Percentiles rank a stretch among this genome's conserved stretches.
Evolutionary conservation across 1,140 invertebrate genomes (phyloP).

Genomic region (Limonius californicus): DNA sequence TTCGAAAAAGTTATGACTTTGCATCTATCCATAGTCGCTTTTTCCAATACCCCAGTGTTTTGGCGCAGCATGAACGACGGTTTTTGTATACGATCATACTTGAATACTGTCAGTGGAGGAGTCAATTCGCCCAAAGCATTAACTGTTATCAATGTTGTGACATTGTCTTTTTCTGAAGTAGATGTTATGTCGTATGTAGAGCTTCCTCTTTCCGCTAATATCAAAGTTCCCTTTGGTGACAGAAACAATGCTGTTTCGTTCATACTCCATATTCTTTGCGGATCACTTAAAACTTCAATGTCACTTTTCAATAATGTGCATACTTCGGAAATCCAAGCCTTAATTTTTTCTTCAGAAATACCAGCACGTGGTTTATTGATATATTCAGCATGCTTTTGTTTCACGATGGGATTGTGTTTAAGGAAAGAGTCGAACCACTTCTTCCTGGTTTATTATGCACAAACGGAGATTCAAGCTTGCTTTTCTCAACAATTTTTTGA

Average conservation of each 20-base stretch:
- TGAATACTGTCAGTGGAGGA: no score
- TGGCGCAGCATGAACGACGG: no score
- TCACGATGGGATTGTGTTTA: no score
- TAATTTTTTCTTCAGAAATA: slow-evolving; percentile 35
- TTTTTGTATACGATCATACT: no score
- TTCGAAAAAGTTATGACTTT: no score
- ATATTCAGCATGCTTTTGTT: no score
- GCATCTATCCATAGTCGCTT: no score
- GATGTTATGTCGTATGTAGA: slow-evolving; percentile 28
- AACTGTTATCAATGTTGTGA: slow-evolving; percentile 27
- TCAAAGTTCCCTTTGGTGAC: no score
- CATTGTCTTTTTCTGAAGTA: slow-evolving; percentile 28
- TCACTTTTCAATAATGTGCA: slow-evolving; percentile 33
- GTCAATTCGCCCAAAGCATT: slow-evolving; percentile 24
- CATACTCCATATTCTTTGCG: no score
- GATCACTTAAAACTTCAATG: slow-evolving; percentile 21
- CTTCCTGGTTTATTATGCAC: slow-evolving; percentile 10
- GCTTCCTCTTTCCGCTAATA: slow-evolving; percentile 34
- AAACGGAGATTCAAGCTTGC: slow-evolving; percentile 37
- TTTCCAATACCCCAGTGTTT: no score
- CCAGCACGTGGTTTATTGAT: slow-evolving; percentile 27
- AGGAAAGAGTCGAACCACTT: no score
- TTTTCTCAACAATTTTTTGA: background rate
- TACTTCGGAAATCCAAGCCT: slow-evolving; percentile 38
- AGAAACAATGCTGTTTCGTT: no score